phyloP scores from a whole-genome alignment of 2,113 vertebrate genomes.

The Rutilus rutilus region DNA sequence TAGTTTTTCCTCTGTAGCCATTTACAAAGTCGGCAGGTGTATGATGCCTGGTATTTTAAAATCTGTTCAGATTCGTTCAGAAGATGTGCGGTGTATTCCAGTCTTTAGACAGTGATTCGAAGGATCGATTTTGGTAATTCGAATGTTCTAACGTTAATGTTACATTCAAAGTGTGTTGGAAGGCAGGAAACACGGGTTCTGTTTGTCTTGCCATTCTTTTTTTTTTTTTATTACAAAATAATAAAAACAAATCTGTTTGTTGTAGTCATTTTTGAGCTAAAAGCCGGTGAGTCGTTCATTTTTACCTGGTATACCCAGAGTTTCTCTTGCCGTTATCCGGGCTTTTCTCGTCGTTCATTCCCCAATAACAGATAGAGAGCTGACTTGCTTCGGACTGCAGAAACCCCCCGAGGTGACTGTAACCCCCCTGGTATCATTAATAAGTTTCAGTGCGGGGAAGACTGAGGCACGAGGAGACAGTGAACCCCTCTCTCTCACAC shows the following conservation, averaged over 20 bases:
- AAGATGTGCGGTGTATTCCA: too few relatives aligned
- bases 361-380: conserved; percentile 74
- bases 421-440: conserved; percentile 69
- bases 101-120: not conserved
- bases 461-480: conserved; percentile 59
- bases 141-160: not conserved
- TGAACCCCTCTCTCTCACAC: conserved; percentile 33
- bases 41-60: too few relatives aligned
- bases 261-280: not conserved
- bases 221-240: not conserved
- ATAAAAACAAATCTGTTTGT: not conserved
- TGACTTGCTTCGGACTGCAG: conserved; percentile 69
- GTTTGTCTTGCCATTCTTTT: not conserved
- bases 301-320: conserved; percentile 82
- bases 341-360: conserved; percentile 83
- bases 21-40: too few relatives aligned
- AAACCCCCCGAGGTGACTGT: conserved; percentile 65
- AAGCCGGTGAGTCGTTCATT: not conserved
- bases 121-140: not conserved
- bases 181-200: not conserved
- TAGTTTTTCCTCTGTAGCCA: too few relatives aligned
- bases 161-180: not conserved
- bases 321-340: conserved; percentile 80
- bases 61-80: too few relatives aligned
- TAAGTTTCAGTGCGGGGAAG: conserved; percentile 52